These are phyloP conservation scores for Cryptomyrus ogoouensis DNA, from an alignment of 2,113 vertebrate species.

Conservation along the genomic window DNA sequence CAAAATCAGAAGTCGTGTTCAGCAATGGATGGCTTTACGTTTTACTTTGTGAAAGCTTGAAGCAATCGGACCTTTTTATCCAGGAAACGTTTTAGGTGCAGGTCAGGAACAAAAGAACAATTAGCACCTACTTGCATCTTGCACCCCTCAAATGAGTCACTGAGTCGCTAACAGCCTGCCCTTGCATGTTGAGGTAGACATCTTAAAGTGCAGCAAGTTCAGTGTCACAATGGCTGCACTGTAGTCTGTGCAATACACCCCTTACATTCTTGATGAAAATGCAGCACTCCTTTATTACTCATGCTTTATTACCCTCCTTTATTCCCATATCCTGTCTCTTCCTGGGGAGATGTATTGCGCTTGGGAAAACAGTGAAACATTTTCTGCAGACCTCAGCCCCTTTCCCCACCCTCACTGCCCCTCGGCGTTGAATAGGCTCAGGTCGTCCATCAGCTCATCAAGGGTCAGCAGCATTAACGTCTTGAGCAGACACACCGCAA, in stretches of 20 bases:
- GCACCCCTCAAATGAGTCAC: not conserved
- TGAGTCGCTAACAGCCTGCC: not conserved
- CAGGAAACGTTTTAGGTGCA: not conserved
- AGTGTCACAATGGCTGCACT: not conserved
- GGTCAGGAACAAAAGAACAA: not conserved
- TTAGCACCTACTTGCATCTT: not conserved
- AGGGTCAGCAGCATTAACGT: not conserved
- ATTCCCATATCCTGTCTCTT: not conserved
- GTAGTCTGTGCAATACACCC: not conserved
- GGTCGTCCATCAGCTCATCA: not conserved
- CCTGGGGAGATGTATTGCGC: not conserved
- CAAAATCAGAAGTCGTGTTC: not conserved
- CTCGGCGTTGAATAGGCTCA: not conserved
- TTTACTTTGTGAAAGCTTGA: not conserved
- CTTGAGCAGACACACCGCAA: constrained; percentile 19
- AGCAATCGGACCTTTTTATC: not conserved
- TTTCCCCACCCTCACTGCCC: not conserved
- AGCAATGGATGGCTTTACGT: not conserved
- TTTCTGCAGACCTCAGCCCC: constrained; percentile 8
- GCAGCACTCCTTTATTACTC: not conserved
- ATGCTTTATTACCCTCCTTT: not conserved
- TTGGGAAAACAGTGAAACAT: not conserved
- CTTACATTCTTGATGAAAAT: not conserved
- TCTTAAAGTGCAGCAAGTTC: not conserved
- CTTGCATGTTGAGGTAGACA: not conserved